Conservation (phyloP, 2,797 vertebrate species). For the Notolabrus celidotus region DNA sequence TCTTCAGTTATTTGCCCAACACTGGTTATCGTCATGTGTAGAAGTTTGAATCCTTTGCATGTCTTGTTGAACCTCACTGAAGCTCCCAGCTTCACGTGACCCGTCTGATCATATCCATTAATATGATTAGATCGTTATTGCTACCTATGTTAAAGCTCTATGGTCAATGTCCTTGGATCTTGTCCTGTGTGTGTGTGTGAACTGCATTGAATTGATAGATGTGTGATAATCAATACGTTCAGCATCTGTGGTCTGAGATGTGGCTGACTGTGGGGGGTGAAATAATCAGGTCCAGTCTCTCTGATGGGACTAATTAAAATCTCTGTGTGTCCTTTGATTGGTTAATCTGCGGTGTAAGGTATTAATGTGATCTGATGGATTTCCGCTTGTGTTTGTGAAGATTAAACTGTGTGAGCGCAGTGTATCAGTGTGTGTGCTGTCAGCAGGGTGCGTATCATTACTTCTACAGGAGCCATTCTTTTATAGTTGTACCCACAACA, state of each 20-base stretch:
- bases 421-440: slow-evolving; percentile 24
- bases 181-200: background rate
- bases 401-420: slow-evolving; percentile 44
- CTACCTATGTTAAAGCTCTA: too few relatives aligned
- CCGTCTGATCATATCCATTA: too few relatives aligned
- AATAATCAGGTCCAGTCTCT: slow-evolving; percentile 38
- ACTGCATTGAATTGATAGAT: slow-evolving; percentile 67
- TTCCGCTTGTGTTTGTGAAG: slow-evolving; percentile 79
- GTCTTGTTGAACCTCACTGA: too few relatives aligned
- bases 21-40: too few relatives aligned
- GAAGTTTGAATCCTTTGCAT: too few relatives aligned
- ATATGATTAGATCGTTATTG: too few relatives aligned
- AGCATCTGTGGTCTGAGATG: slow-evolving; percentile 65
- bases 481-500: slow-evolving; percentile 21
- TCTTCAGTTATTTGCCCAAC: too few relatives aligned
- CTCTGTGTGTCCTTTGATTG: slow-evolving; percentile 64
- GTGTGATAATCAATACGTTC: slow-evolving; percentile 81
- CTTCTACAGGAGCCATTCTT: slow-evolving; percentile 22
- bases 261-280: slow-evolving; percentile 33
- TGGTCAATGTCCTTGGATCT: background rate
- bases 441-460: slow-evolving; percentile 26
- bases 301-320: slow-evolving; percentile 71
- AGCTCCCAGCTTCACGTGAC: too few relatives aligned
- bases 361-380: slow-evolving; percentile 83
- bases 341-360: slow-evolving; percentile 76